Conservation (phyloP, 2,888 invertebrate genomes). For the Apamea crenata region DNA sequence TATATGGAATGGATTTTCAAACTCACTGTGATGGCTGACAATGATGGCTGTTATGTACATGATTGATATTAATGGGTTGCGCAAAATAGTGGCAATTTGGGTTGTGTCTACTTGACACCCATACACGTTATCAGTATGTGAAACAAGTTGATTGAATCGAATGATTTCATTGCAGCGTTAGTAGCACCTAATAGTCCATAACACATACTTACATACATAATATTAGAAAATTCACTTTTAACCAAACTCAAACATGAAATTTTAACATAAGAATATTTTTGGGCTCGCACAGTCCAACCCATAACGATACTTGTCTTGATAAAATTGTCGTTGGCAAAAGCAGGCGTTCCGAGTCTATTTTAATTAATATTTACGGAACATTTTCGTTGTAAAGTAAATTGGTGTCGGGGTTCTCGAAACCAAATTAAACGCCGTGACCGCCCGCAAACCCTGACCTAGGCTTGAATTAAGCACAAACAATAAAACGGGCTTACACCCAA, state of each 20-base stretch:
- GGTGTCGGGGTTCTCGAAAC: slow-evolving; percentile 68
- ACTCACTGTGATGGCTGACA: not conserved
- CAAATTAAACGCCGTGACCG: slow-evolving; percentile 72
- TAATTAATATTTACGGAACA: slow-evolving; percentile 53
- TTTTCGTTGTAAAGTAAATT: slow-evolving; percentile 70
- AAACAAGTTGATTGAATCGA: too few species aligned
- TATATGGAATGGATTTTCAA: not conserved
- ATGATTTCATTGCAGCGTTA: not conserved
- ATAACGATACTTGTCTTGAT: slow-evolving; percentile 49
- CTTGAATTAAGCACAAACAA: slow-evolving; percentile 76
- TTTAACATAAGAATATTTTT: not conserved
- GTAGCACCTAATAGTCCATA: not conserved
- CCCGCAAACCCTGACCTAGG: slow-evolving; percentile 70
- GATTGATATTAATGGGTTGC: slow-evolving; percentile 25
- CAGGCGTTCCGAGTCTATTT: slow-evolving; percentile 14
- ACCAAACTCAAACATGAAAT: not conserved
- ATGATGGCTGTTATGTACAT: not conserved
- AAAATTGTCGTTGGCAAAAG: slow-evolving; percentile 23
- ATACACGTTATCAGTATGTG: not conserved
- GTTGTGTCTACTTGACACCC: not conserved
- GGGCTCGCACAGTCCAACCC: not conserved
- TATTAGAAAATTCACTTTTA: not conserved
- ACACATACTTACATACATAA: too few species aligned
- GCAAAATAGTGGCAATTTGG: slow-evolving; percentile 22
- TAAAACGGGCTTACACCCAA: slow-evolving; percentile 74